Conservation (phyloP, 2,888 invertebrate genomes). For the Junonia oenone region DNA sequence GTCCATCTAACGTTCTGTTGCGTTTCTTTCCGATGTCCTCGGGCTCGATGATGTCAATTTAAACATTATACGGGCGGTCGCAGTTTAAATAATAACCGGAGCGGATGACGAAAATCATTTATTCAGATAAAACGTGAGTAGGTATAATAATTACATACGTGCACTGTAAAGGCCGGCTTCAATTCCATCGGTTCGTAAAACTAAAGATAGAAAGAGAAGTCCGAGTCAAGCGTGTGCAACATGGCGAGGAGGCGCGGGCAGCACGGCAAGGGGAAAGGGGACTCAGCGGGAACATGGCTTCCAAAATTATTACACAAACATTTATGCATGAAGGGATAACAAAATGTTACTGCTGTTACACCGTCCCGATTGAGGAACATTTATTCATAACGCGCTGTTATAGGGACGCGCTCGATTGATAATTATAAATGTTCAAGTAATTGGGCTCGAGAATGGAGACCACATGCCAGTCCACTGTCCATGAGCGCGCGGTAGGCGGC, state of each 20-base stretch:
- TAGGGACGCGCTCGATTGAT: conserved; percentile 45
- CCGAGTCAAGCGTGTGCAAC: conserved; percentile 45
- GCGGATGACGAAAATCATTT: neutral
- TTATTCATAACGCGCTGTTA: conserved; percentile 46
- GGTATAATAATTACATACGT: conserved; percentile 2
- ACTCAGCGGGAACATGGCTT: conserved; percentile 51
- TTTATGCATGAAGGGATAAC: conserved; percentile 74
- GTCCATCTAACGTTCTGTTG: conserved; percentile 32
- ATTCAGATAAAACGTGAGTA: neutral
- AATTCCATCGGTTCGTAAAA: conserved; percentile 34
- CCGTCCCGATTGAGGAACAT: conserved; percentile 51
- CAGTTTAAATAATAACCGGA: neutral
- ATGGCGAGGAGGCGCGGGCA: conserved; percentile 38
- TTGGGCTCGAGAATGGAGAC: conserved; percentile 41
- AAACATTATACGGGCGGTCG: neutral
- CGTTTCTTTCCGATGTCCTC: conserved; percentile 9
- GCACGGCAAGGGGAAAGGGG: conserved; percentile 35
- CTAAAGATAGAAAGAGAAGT: conserved; percentile 55
- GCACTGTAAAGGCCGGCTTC: conserved; percentile 5
- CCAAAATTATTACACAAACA: conserved; percentile 71
- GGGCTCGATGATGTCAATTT: neutral
- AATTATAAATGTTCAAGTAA: conserved; percentile 45
- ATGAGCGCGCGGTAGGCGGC: conserved; percentile 44
- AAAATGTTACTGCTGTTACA: conserved; percentile 58
- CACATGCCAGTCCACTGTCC: conserved; percentile 35